These are phyloP conservation scores for Dipodomys ordii DNA, from an alignment of 2,113 vertebrate genomes.

Conservation along the genomic window DNA sequence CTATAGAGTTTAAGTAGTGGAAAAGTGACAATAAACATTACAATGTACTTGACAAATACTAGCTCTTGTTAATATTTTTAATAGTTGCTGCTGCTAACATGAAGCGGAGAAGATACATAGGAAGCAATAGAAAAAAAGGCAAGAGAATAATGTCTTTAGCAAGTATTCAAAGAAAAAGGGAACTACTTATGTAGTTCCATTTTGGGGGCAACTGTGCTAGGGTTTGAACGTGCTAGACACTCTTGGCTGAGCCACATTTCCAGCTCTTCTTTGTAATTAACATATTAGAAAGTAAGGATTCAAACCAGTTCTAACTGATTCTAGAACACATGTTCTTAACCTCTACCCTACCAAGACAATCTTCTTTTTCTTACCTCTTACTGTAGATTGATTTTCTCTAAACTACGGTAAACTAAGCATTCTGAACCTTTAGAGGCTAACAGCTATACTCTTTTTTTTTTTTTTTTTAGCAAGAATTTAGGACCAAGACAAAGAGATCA, in stretches of 20 bases:
- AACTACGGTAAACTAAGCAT: constrained; percentile 11
- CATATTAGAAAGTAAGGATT: not conserved
- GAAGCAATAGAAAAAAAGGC: not conserved
- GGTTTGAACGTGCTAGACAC: too few species aligned
- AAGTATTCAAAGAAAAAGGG: not conserved
- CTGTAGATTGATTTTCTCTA: not conserved
- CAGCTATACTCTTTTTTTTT: not conserved
- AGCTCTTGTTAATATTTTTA: not conserved
- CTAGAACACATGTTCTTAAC: not conserved
- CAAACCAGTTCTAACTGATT: not conserved
- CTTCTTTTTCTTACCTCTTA: not conserved
- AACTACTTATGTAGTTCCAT: not conserved
- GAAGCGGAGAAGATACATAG: not conserved
- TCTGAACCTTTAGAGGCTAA: not conserved
- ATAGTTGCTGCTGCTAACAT: not conserved
- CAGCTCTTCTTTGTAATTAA: not conserved
- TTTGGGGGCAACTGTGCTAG: too few species aligned
- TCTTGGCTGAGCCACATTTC: too few species aligned
- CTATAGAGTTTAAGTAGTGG: not conserved
- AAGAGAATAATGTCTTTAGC: not conserved
- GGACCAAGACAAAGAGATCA: not conserved
- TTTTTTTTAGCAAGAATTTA: not conserved
- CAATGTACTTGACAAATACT: not conserved
- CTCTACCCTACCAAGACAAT: not conserved
- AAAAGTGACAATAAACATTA: not conserved